Percentiles rank a stretch among this genome's conserved stretches.
These are phyloP conservation scores for Amblyjoppa proteus DNA, from an alignment of 2,888 invertebrate genomes.

Conservation along the genomic window DNA sequence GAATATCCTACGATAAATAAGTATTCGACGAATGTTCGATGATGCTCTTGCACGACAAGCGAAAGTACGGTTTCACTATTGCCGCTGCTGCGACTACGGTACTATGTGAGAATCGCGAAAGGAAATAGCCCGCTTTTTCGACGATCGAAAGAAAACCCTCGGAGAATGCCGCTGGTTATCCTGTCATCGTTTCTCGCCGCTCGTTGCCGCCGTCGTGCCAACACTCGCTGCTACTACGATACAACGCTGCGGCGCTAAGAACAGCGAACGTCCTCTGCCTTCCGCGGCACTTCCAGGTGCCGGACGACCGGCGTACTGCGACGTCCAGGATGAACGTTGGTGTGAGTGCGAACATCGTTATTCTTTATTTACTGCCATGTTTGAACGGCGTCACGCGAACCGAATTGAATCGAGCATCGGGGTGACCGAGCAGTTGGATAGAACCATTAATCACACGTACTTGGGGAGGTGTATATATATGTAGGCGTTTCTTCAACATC, in stretches of 20 bases:
- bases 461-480: neutral
- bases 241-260: constrained; percentile 6
- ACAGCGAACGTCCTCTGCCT: neutral
- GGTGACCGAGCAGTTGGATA: neutral
- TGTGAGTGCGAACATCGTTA: constrained; percentile 34
- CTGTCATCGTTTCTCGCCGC: neutral
- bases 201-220: constrained; percentile 12
- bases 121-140: constrained; percentile 9
- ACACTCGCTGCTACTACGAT: neutral
- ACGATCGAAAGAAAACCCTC: neutral
- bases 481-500: constrained; percentile 11
- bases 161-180: neutral
- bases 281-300: neutral
- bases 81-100: neutral
- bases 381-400: neutral
- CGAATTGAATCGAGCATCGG: neutral
- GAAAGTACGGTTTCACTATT: neutral
- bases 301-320: neutral
- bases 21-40: neutral
- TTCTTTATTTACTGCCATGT: constrained; percentile 20
- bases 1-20: neutral
- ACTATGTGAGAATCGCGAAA: constrained; percentile 2
- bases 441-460: constrained; percentile 9
- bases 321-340: constrained; percentile 7
- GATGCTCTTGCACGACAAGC: neutral